phyloP scores from a whole-genome alignment of 2,888 invertebrate genomes.

The Drosophila ustulata region DNA sequence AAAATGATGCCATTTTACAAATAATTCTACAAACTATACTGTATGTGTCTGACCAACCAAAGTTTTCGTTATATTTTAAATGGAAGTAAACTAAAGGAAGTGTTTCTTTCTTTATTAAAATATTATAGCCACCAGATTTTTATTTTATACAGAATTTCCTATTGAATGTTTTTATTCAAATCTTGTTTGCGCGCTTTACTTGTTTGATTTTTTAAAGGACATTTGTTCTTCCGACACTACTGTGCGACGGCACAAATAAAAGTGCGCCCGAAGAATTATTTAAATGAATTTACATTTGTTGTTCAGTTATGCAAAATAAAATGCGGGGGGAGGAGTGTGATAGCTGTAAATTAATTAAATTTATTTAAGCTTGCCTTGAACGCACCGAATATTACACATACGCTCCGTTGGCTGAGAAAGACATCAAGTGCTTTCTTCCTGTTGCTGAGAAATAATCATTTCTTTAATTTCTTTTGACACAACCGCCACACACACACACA shows the following conservation, averaged over 20 bases:
- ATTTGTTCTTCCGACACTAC: too few species aligned
- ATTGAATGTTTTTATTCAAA: too few species aligned
- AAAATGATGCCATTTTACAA: too few species aligned
- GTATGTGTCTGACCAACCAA: too few species aligned
- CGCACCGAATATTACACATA: slow-evolving; percentile 36
- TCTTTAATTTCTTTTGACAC: slow-evolving; percentile 74
- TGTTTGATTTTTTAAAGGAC: too few species aligned
- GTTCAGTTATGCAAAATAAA: slow-evolving; percentile 48
- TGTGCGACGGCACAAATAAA: slow-evolving; percentile 7
- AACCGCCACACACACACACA: slow-evolving; percentile 25
- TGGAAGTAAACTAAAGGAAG: too few species aligned
- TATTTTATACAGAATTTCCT: too few species aligned
- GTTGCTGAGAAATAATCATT: slow-evolving; percentile 52
- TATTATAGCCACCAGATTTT: too few species aligned
- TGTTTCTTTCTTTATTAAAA: too few species aligned
- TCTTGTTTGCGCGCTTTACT: too few species aligned
- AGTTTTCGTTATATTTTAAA: too few species aligned
- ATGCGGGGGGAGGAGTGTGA: not conserved
- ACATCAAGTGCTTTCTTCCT: slow-evolving; percentile 39
- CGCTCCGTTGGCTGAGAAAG: slow-evolving; percentile 42
- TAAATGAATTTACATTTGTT: slow-evolving; percentile 66
- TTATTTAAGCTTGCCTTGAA: slow-evolving; percentile 44
- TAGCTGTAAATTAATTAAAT: slow-evolving; percentile 70
- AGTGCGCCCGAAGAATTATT: slow-evolving; percentile 39
- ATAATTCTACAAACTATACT: too few species aligned